Base-by-base conservation (phyloP, 1,140 invertebrate species). In the Drosophila sp. region DNA sequence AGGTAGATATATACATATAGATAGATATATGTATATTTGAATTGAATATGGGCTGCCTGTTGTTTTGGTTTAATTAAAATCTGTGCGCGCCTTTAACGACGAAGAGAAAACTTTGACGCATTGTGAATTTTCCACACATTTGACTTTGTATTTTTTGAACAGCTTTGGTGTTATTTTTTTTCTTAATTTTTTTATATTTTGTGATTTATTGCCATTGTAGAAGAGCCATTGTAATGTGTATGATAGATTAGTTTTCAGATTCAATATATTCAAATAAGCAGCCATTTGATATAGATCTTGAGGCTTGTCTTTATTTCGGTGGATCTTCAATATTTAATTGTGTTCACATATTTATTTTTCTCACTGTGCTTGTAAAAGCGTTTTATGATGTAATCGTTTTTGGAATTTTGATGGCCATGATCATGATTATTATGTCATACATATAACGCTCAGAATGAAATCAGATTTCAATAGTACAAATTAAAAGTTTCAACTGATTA, bases 41-140 rank as follows among this genome's bases (percentile, higher is more conserved):
- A 10, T 33, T 30, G 25, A 8, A 66, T 72, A 32, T 66, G 30
- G 58, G 44, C 64, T 73, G 66, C 33, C 23, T 68, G 79, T 87
- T 86, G 71, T 82, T 86, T 82, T 79, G 83, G 66, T 79, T 86
- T 87, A 86, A 86, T 86, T 87, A 79, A 87, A 87, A 87, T 76
- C 66, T 82, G 64, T 86, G 76, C 68, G 23, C 68, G 47, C 57
- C 64, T 86, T 78, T 69, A 72, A 72, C 67, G 74, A 41, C 33
- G 55, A 77, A 44, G 27, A 50, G 63, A 66, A 70, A 78, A 70
- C 58, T 85, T 86, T 77, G 65, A 74, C 72, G 60, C 64, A 63
- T 33, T 66, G 55, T 67, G 60, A 56, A 47, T 82, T 80, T 78
- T 86, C 82, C 68, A 85, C 75, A 87, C 79, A 87, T 79, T 76